A percentile compares a stretch with the other conserved stretches of the same genome.
These are phyloP conservation scores for Cynopterus brachyotis DNA, from an alignment of 2,113 vertebrate species.

Conservation along the genomic window DNA sequence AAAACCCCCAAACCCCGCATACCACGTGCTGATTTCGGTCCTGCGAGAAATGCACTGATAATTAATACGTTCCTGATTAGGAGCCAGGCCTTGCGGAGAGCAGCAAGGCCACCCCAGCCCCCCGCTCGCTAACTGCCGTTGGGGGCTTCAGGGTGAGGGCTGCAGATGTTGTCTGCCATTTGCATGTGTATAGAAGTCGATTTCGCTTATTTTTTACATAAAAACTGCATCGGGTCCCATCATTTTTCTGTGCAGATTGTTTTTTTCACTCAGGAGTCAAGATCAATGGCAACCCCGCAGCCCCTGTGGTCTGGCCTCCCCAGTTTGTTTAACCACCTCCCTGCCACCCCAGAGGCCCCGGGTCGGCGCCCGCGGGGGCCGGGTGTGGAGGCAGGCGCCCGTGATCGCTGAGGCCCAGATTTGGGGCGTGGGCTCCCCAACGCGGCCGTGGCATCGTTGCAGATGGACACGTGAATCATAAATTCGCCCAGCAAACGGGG, in stretches of 20 bases:
- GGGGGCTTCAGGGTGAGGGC: accelerated
- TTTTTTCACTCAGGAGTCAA: neutral
- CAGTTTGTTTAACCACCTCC: neutral
- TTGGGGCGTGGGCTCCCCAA: neutral
- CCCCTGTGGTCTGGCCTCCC: accelerated
- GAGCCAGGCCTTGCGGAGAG: neutral
- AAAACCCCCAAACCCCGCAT: neutral
- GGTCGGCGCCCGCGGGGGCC: neutral
- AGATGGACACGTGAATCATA: slow-evolving; percentile 1
- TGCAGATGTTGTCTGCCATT: neutral
- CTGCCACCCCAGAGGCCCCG: neutral
- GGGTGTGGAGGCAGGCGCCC: neutral
- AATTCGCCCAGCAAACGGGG: slow-evolving; percentile 30
- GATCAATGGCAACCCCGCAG: neutral
- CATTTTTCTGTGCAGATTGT: neutral
- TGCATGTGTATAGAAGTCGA: neutral
- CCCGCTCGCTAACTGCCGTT: neutral
- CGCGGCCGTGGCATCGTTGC: neutral
- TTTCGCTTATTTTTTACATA: neutral
- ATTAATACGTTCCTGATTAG: neutral
- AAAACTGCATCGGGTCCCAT: neutral
- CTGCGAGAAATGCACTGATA: neutral
- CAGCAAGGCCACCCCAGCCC: neutral
- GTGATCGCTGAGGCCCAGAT: neutral
- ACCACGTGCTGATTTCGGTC: slow-evolving; percentile 32